Base-by-base conservation (phyloP, 2,113 vertebrate species). In the Microtus oregoni region DNA sequence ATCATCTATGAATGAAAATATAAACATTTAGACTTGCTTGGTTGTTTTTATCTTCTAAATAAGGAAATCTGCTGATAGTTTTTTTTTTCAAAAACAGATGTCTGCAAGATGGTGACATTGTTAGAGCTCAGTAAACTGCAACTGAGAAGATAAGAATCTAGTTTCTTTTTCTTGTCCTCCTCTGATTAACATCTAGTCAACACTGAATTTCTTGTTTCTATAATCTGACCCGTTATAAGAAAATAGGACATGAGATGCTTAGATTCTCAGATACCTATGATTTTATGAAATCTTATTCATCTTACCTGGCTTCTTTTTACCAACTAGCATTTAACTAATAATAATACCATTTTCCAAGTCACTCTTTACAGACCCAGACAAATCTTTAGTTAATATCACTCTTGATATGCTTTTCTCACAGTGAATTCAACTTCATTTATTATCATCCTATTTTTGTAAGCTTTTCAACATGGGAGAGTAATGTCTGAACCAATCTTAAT, bases 71-170 rank as follows among this genome's bases (percentile, higher is more conserved):
- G 52, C 19, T 95, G 70, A 52, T 86, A 70, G 58, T 90, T 92
- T 77, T 92, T 94, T 94, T 89, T 87, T 85, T 8, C 68, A 82
- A 95, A 85, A 95, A 13, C 19, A 90, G 63, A 76, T 90, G 47
- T 93, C 90, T 89, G 67, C 81, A 92, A 82, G 4, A 82, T 17
- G n/a, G 22, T 85, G 9, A 68, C 92, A 55, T 93, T 76, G 47
- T 89, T 14, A 79, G 67, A 78, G 85, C 82, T 94, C 82, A 86
- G 67, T 89, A 96, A 93, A 63, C 30, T 78, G 86, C 75, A 89
- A 63, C 30, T 13, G 52, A 92, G 41, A 92, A 97, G 97, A 98
- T 97, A 98, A 97, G 65, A 82, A 97, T 98, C 97, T 98, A 89
- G 97, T 97, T 98, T 97, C 97, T 90, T 94, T 98, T 97, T 96